Evolutionary conservation across 1,140 invertebrate species (phyloP), one percentile per base, ranked within the genome.

Genomic region (Saccostrea glomerata): DNA sequence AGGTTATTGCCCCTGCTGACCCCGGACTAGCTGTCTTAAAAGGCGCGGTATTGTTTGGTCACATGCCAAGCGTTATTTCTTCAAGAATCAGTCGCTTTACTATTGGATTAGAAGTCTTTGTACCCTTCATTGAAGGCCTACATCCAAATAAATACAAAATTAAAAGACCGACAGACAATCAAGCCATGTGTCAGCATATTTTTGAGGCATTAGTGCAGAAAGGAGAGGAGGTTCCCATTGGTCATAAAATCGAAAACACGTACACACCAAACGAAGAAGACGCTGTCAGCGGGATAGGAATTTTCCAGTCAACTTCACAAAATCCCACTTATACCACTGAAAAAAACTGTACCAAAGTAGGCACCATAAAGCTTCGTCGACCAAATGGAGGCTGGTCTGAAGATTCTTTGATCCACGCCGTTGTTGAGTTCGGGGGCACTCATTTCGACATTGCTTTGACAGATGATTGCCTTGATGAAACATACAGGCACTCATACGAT

Each of bases 1-100:
- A 56, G 1, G 60, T 90, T 1, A 87, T 89, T 0, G 60, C 86
- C 7, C 90, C 90, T 25, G 54, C 47, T 7, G 90, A 90, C 13
- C 82, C 87, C 7, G 87, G 87, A 30, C 56, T 90, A 12, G 85
- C 89, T 7, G 87, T 88, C 12, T 23, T 90, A 73, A 90, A 90
- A 82, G 89, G 89, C 11, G 89, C 89, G 1, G 89, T 90, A 2
- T 30, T 90, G 47, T 90, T 84, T 20, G 89, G 89, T 6, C 89
- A 90, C 25, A 20, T 30, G 0, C 89, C 89, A 20, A 85, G 63
- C 11, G 73, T 36, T 9, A 47, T 47, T 47, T 47, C 47, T 47
- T 47, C 47, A 47, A 47, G 47, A 47, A 47, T 47, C 47, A 47
- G 47, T 47, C 47, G 47, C 47, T 47, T 7, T 47, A 7, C 47